These are phyloP conservation scores for Hyperopisus bebe DNA, from an alignment of 2,113 vertebrate species.

Conservation along the genomic window DNA sequence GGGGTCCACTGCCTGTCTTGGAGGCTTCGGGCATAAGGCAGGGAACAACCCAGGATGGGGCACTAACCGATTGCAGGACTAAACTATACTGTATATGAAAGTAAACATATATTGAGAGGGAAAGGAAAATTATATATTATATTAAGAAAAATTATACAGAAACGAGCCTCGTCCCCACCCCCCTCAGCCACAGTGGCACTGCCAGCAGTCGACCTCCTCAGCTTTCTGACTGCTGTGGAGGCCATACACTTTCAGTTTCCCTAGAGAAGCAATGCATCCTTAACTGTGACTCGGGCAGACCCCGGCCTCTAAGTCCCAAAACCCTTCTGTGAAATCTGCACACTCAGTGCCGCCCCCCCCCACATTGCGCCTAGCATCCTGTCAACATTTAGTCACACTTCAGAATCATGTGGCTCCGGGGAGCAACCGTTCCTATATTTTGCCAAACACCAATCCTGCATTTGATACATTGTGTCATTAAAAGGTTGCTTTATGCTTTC, in stretches of 20 bases:
- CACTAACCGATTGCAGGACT: not conserved
- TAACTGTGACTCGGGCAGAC: not conserved
- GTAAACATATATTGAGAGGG: not conserved
- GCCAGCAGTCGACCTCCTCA: not conserved
- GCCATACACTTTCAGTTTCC: not conserved
- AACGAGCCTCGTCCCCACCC: not conserved
- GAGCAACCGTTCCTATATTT: not conserved
- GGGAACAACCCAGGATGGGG: not conserved
- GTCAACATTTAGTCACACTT: slow-evolving; percentile 3
- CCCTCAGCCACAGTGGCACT: not conserved
- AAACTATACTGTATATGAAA: not conserved
- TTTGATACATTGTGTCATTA: not conserved
- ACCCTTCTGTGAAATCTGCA: not conserved
- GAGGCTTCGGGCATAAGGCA: not conserved
- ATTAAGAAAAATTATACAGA: not conserved
- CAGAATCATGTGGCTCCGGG: not conserved
- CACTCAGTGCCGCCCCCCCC: not conserved
- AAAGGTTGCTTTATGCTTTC: not conserved
- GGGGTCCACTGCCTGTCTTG: not conserved
- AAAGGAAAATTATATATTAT: no score
- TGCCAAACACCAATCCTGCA: not conserved
- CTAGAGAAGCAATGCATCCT: not conserved
- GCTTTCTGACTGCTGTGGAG: not conserved
- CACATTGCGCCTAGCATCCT: not conserved
- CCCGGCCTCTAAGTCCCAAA: not conserved